phyloP scores from a whole-genome alignment of 92 coral and sea anemone species.

The Zoanthus solanderi region DNA sequence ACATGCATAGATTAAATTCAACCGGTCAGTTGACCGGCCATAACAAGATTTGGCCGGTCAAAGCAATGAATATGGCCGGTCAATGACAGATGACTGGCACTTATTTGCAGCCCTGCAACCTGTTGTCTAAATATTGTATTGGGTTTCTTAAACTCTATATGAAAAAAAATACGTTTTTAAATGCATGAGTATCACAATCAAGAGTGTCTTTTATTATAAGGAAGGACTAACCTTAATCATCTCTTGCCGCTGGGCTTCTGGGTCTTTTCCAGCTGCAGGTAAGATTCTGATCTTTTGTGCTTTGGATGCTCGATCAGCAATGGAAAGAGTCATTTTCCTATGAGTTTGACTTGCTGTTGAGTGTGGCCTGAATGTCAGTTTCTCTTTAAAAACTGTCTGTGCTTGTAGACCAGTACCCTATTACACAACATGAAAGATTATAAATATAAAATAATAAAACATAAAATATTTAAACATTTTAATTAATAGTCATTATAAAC shows the following conservation, averaged over 20 bases:
- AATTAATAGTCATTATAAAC: too few species aligned
- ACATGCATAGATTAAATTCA: too few species aligned
- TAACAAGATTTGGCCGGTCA: too few species aligned
- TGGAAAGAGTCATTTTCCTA: slow-evolving; percentile 94
- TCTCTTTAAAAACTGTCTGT: slow-evolving; percentile 94
- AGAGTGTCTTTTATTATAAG: background rate
- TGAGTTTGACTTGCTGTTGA: slow-evolving; percentile 99
- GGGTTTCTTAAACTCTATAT: too few species aligned
- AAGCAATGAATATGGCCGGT: too few species aligned
- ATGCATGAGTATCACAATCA: too few species aligned
- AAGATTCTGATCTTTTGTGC: slow-evolving; percentile 90
- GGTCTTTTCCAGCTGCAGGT: slow-evolving; percentile 95
- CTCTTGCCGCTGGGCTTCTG: slow-evolving; percentile 92
- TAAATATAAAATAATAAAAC: background rate
- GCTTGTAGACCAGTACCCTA: slow-evolving; percentile 99
- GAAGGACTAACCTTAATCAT: slow-evolving; percentile 80
- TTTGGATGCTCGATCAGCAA: slow-evolving; percentile 96
- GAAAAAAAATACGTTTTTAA: too few species aligned
- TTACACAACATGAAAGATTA: background rate
- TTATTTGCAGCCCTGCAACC: too few species aligned
- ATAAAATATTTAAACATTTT: too few species aligned
- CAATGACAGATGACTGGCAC: too few species aligned
- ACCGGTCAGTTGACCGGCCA: too few species aligned
- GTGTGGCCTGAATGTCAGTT: slow-evolving; percentile 96
- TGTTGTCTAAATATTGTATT: too few species aligned